Conservation (phyloP, 1,140 invertebrate genomes). For the Trissolcus basalis region DNA sequence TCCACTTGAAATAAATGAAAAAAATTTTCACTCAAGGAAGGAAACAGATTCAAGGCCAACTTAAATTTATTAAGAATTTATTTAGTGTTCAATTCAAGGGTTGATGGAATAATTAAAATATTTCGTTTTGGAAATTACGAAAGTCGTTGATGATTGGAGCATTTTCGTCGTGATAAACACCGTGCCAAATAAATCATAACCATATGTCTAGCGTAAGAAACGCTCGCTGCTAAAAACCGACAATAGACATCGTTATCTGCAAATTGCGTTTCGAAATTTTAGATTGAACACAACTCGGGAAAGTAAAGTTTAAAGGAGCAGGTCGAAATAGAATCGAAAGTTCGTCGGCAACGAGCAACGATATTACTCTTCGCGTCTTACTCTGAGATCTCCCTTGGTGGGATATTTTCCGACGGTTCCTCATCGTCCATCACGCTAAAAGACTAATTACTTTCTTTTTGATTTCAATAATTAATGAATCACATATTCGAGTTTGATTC, state of each 20-base stretch:
- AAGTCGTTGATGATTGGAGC: conserved; percentile 41
- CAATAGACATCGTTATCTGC: conserved; percentile 60
- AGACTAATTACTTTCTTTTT: conserved; percentile 64
- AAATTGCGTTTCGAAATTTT: conserved; percentile 60
- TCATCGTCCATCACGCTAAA: conserved; percentile 57
- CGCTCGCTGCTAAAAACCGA: conserved; percentile 53
- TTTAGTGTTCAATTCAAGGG: neutral
- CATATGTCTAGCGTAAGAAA: conserved; percentile 46
- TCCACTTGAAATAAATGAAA: neutral
- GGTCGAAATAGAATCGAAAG: conserved; percentile 61
- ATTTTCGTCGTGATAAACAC: conserved; percentile 40
- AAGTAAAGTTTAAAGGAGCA: conserved; percentile 62
- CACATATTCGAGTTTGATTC: conserved; percentile 38
- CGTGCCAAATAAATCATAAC: conserved; percentile 53
- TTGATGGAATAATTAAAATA: neutral
- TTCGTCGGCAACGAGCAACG: conserved; percentile 58
- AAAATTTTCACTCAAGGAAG: neutral
- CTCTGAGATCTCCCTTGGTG: conserved; percentile 36
- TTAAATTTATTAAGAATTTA: neutral
- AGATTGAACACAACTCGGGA: conserved; percentile 49
- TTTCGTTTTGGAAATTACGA: no score
- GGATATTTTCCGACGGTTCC: conserved; percentile 51
- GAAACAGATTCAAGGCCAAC: neutral
- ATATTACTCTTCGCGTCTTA: conserved; percentile 53
- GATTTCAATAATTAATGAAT: conserved; percentile 61